A percentile compares a stretch with the other conserved stretches of the same genome.
These are phyloP conservation scores for Okapia johnstoni DNA, from an alignment of 2,113 vertebrate species.

Conservation along the genomic window DNA sequence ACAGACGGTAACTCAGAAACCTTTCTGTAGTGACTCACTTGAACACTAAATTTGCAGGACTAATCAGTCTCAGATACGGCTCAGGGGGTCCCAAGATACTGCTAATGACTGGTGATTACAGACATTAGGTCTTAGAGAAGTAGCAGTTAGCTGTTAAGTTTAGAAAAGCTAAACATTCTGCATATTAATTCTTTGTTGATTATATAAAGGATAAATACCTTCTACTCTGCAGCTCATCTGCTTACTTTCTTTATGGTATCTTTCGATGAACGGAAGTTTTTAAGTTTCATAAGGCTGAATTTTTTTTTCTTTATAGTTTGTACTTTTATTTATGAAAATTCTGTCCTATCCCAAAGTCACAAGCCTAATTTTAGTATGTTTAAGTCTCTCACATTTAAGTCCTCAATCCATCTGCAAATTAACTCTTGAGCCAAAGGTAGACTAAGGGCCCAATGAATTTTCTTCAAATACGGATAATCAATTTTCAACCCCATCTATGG, in stretches of 20 bases:
- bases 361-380: neutral
- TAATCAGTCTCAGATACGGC: neutral
- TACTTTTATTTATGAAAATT: slow-evolving; percentile 31
- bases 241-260: neutral
- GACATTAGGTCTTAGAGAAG: neutral
- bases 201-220: neutral
- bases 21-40: neutral
- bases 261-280: neutral
- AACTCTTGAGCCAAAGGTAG: neutral
- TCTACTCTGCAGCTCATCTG: neutral
- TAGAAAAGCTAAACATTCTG: neutral
- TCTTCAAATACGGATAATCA: neutral
- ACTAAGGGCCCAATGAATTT: neutral
- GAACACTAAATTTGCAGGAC: neutral
- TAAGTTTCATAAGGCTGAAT: neutral
- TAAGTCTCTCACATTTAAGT: neutral
- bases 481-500: neutral
- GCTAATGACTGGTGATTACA: neutral
- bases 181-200: neutral
- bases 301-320: neutral
- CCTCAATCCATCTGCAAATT: neutral
- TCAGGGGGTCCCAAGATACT: neutral
- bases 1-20: neutral
- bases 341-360: neutral
- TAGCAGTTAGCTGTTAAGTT: neutral